Evolutionary conservation across 2,797 vertebrate genomes (phyloP).

Genomic region (Buphagus erythrorhynchus): DNA sequence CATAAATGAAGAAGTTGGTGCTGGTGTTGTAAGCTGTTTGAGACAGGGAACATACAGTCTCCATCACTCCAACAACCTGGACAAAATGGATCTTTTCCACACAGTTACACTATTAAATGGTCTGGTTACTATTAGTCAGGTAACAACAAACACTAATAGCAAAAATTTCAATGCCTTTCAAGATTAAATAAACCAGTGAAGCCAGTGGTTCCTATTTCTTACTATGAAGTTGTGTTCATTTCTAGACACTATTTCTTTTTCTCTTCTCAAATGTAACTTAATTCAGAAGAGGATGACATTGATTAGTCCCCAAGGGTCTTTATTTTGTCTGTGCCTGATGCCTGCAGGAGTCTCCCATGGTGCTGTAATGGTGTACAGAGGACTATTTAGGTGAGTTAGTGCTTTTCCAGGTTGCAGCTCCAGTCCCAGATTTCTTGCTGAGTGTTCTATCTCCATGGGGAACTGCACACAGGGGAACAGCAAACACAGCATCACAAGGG

Average conservation of each 20-base stretch:
- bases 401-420: neutral
- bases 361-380: neutral
- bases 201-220: neutral
- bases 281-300: neutral
- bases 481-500: rapidly evolving
- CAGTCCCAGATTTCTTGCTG: neutral
- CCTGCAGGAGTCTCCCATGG: neutral
- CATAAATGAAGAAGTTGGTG: neutral
- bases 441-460: rapidly evolving
- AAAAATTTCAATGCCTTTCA: neutral
- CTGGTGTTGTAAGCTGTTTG: neutral
- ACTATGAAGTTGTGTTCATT: neutral
- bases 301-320: neutral
- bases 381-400: neutral
- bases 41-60: neutral
- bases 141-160: neutral
- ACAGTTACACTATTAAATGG: neutral
- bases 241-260: neutral
- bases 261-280: neutral
- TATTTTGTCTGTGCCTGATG: neutral
- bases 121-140: neutral
- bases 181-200: neutral
- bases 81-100: neutral
- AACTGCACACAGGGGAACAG: neutral
- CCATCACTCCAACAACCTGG: neutral